Evolutionary conservation across 2,888 invertebrate genomes (phyloP), one percentile per base, ranked within the genome.

Genomic region (Drosophila koepferae): DNA sequence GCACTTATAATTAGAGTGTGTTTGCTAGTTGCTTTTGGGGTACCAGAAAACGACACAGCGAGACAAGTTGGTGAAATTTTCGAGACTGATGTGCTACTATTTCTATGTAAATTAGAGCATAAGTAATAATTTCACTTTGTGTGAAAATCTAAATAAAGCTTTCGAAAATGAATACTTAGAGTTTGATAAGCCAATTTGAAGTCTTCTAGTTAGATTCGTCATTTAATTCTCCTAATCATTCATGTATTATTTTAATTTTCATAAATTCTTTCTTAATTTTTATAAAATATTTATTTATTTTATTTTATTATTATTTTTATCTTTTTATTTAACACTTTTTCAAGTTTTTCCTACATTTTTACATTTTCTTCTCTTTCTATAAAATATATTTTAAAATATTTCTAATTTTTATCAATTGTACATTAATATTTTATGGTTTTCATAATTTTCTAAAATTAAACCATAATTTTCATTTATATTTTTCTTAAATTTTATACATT

Each of bases 1-100:
- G 49, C 72, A 80, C 72, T 58, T 68, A 62, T 68, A 72, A 77
- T 77, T 75, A 80, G 80, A 68, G 64, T 44, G 43, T 67, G 62
- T 55, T 59, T 55, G 66, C 64, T 28, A 67, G 60, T 61, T 20
- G 48, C 34, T 51, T 38, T 43, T 14, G 16, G 40, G 16, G 40
- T 9, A 28, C 18, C 12, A 34, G 55, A 49, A 60, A 36, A 40
- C 9, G 36, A 20, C 31, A 40, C 6, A 46, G 62, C 14, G 9
- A 20, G 49, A 10, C 14, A 49, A 43, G 9, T 16, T 31, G 49
- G 28, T 49, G 14, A 68, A 62, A 44, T 56, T 51, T 51, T 6
- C 55, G 31, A 23, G 55, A 16, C 10, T 16, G 51, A 18, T 49
- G 31, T 54, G 43, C 23, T 14, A 8, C 49, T 18, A 18, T 31